These are phyloP conservation scores for Holocentrus rufus DNA, from an alignment of 2,797 vertebrate species.

Conservation along the genomic window DNA sequence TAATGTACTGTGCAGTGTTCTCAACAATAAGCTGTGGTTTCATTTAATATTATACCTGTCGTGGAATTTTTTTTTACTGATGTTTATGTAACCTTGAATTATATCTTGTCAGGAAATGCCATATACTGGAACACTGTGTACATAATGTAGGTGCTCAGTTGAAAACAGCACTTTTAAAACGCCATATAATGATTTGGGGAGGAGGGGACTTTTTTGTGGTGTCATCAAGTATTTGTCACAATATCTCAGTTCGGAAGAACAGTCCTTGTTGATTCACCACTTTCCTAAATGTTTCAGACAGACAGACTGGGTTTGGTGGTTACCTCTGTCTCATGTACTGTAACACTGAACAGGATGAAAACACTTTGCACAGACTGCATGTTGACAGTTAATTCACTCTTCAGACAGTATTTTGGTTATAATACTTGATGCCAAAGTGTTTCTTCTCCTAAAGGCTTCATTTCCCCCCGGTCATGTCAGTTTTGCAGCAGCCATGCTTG, in stretches of 20 bases:
- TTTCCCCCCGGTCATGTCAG: not conserved
- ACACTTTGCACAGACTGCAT: slow-evolving; percentile 38
- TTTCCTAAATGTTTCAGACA: not conserved
- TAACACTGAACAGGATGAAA: slow-evolving; percentile 57
- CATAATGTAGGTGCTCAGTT: slow-evolving; percentile 11
- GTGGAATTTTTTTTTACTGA: slow-evolving; percentile 27
- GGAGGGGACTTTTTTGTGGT: too few relatives aligned
- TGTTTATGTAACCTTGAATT: not conserved
- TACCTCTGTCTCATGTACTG: slow-evolving; percentile 31
- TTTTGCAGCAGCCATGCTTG: not conserved
- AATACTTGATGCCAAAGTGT: not conserved
- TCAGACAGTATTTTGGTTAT: not conserved
- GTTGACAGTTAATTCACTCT: too few relatives aligned
- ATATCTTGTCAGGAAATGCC: slow-evolving; percentile 6
- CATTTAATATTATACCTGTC: slow-evolving; percentile 17
- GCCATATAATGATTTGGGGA: not conserved
- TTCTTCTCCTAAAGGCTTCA: not conserved
- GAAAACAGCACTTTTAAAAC: not conserved
- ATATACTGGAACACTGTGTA: not conserved
- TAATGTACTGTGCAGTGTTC: not conserved
- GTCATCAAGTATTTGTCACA: not conserved
- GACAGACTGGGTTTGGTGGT: not conserved
- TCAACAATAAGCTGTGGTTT: slow-evolving; percentile 34
- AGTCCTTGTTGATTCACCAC: too few relatives aligned
- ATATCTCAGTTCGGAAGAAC: not conserved